Evolutionary conservation across 2,113 vertebrate species (phyloP).

Genomic region (Steatornis caripensis): DNA sequence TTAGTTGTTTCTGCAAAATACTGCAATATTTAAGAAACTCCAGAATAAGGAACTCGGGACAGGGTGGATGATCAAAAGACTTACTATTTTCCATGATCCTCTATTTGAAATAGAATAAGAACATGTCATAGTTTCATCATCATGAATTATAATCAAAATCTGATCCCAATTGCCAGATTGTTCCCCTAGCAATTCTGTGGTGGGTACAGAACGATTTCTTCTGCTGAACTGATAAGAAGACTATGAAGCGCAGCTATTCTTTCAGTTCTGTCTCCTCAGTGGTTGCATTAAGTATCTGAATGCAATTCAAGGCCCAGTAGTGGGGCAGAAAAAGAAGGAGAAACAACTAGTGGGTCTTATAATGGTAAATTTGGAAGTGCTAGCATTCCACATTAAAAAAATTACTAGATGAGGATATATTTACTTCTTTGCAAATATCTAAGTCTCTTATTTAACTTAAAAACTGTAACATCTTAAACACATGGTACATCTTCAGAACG

Average conservation of each 20-base stretch:
- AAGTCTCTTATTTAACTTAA: background rate
- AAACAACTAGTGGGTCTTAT: background rate
- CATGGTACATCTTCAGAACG: background rate
- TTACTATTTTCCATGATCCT: background rate
- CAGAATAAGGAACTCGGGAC: background rate
- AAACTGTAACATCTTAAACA: accelerated
- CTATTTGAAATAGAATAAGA: background rate
- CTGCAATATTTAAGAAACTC: background rate
- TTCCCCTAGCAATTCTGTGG: background rate
- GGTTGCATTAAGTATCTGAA: background rate
- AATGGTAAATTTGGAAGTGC: background rate
- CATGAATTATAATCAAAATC: background rate
- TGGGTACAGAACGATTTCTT: background rate
- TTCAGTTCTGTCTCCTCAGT: background rate
- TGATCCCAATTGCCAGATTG: background rate
- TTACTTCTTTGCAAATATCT: background rate
- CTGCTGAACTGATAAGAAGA: background rate
- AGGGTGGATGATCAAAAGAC: background rate
- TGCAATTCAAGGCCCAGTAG: background rate
- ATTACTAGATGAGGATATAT: background rate
- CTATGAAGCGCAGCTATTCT: background rate
- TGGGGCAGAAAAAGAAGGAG: background rate
- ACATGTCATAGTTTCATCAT: background rate
- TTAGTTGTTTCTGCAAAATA: background rate
- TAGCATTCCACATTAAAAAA: background rate